A percentile compares a stretch with the other conserved stretches of the same genome.
Evolutionary conservation across 2,113 vertebrate genomes (phyloP).

Genomic region (Cochlearius cochlearius): DNA sequence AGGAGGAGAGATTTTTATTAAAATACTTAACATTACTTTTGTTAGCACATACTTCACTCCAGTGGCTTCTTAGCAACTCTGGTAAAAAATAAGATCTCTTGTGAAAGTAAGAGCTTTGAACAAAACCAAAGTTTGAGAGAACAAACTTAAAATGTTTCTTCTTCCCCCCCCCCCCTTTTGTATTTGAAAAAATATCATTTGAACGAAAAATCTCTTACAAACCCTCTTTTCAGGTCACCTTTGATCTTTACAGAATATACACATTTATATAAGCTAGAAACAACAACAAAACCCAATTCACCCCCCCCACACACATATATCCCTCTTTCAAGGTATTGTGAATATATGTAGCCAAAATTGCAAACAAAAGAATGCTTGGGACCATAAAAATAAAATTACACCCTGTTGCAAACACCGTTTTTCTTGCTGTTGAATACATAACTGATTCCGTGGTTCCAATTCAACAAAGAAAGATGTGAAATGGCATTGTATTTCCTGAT

Average conservation of each 20-base stretch:
- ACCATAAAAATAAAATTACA: neutral
- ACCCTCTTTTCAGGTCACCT: neutral
- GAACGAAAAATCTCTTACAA: neutral
- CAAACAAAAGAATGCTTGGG: neutral
- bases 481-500: neutral
- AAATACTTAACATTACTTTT: neutral
- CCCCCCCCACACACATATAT: neutral
- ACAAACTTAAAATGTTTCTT: neutral
- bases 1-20: neutral
- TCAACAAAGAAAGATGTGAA: neutral
- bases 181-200: neutral
- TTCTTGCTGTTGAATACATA: neutral
- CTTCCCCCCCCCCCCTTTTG: rapidly evolving
- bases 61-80: neutral
- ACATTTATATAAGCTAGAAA: neutral
- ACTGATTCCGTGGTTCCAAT: neutral
- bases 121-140: neutral
- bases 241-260: neutral
- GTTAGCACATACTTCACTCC: neutral
- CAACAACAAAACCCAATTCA: neutral
- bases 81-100: neutral
- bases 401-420: neutral
- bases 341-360: neutral
- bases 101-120: neutral
- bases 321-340: neutral